Evolutionary conservation across 2,113 vertebrate genomes (phyloP).

Genomic region (Python bivittatus): DNA sequence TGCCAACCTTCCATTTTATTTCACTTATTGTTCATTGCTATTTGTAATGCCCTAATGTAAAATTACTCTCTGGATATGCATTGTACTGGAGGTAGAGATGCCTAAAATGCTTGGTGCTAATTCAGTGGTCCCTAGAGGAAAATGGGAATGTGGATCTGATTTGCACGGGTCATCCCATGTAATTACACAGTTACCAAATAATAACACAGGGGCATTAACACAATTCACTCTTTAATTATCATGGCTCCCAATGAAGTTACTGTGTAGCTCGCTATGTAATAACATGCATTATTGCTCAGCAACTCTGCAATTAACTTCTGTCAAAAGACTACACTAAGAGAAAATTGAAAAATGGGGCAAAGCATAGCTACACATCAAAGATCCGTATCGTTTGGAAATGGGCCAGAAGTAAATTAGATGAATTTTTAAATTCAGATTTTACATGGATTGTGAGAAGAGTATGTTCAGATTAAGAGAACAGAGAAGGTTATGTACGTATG

Average conservation of each 20-base stretch:
- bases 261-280: conserved; percentile 66
- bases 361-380: conserved; percentile 47
- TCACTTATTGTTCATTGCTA: not conserved
- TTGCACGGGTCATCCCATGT: conserved; percentile 56
- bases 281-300: conserved; percentile 65
- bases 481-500: not conserved
- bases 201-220: conserved; percentile 53
- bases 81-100: not conserved
- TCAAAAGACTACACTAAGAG: conserved; percentile 41
- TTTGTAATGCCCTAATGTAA: not conserved
- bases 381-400: conserved; percentile 42
- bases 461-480: not conserved
- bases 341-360: conserved; percentile 53
- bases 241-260: conserved; percentile 56
- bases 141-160: conserved; percentile 50
- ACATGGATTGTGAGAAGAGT: not conserved
- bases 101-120: not conserved
- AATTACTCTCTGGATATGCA: not conserved
- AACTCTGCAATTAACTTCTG: conserved; percentile 55
- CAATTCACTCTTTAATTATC: conserved; percentile 60
- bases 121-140: conserved; percentile 37
- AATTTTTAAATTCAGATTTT: conserved; percentile 15
- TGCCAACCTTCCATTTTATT: not conserved
- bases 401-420: conserved; percentile 34
- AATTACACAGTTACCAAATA: conserved; percentile 60